A percentile compares a stretch with the other conserved stretches of the same genome.
Conservation (phyloP, 2,113 vertebrate genomes). For the Ophiodon elongatus region DNA sequence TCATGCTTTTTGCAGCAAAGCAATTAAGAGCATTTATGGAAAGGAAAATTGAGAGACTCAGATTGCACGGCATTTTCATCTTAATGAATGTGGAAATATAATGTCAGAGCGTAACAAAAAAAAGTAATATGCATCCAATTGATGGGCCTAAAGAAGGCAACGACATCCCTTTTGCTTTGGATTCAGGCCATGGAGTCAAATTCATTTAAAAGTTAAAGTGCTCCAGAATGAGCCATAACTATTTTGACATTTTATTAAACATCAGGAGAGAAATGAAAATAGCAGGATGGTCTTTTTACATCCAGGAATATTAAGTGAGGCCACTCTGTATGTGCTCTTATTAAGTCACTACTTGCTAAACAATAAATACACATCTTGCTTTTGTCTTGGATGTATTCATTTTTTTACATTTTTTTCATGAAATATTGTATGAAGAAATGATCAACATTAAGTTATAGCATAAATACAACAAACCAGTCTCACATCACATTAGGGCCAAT, state of each 20-base stretch:
- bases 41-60: background rate
- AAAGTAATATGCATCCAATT: background rate
- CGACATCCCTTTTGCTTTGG: background rate
- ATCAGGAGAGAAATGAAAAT: conserved; percentile 1
- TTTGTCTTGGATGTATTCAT: background rate
- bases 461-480: background rate
- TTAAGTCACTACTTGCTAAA: background rate
- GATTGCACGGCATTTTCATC: conserved; percentile 1
- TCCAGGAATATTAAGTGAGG: background rate
- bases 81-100: conserved; percentile 13
- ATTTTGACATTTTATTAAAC: conserved; percentile 8
- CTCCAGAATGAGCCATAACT: background rate
- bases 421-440: background rate
- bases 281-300: background rate
- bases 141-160: background rate
- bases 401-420: background rate
- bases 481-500: background rate
- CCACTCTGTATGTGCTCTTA: background rate
- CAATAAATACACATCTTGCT: background rate
- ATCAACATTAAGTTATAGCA: background rate
- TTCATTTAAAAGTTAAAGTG: background rate
- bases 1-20: conserved; percentile 12
- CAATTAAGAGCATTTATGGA: conserved; percentile 8
- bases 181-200: background rate
- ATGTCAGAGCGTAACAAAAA: conserved; percentile 12